phyloP scores from a whole-genome alignment of 2,113 vertebrate species.

The Corythoichthys haematopterus region DNA sequence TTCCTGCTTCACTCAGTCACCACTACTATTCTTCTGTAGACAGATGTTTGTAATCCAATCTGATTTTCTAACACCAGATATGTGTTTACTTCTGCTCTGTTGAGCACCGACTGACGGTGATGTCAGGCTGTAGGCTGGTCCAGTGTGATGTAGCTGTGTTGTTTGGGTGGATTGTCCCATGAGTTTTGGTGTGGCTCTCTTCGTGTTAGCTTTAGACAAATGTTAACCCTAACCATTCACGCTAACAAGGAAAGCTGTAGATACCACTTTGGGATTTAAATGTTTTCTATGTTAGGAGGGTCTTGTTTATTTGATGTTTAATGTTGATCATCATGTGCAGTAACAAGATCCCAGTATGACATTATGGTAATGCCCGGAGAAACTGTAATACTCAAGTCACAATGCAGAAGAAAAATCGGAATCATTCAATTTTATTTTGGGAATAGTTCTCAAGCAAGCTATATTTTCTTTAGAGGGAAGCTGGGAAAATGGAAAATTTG shows the following conservation, averaged over 20 bases:
- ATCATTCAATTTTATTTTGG: background rate
- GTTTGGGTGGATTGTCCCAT: background rate
- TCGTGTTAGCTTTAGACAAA: background rate
- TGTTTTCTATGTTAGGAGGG: background rate
- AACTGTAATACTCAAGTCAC: background rate
- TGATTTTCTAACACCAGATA: background rate
- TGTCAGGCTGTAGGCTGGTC: background rate
- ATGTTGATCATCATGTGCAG: background rate
- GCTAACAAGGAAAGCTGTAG: background rate
- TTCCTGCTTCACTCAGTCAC: slow-evolving; percentile 1
- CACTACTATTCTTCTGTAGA: background rate
- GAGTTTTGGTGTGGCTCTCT: background rate
- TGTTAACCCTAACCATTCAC: background rate
- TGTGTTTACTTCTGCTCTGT: background rate
- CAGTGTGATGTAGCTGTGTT: background rate
- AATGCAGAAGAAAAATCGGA: background rate
- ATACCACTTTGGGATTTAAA: background rate
- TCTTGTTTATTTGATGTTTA: background rate
- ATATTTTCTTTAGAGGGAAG: background rate
- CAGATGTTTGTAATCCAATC: too few species aligned
- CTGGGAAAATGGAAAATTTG: background rate
- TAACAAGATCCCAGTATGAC: background rate
- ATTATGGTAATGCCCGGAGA: background rate
- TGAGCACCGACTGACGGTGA: background rate
- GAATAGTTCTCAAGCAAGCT: background rate